Percentiles rank a stretch among this genome's conserved stretches.
Conservation (phyloP, 2,113 vertebrate species). For the Tachysurus fulvidraco region DNA sequence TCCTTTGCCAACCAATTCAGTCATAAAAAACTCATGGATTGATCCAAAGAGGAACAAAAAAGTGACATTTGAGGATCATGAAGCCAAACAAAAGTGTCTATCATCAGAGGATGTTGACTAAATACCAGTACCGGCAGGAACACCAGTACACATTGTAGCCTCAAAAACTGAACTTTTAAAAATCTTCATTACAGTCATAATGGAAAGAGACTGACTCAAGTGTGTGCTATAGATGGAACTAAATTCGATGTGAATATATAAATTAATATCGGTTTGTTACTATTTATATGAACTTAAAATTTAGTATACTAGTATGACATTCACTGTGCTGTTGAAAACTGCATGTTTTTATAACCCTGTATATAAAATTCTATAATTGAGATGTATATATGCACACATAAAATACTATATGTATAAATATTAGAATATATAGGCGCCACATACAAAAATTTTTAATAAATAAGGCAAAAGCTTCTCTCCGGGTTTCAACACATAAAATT, state of each 20-base stretch:
- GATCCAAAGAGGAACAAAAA: conserved; percentile 90
- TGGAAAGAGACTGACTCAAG: conserved; percentile 68
- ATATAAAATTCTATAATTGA: conserved; percentile 71
- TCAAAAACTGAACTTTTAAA: conserved; percentile 45
- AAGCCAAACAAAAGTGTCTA: conserved; percentile 88
- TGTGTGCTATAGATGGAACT: conserved; percentile 39
- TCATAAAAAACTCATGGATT: conserved; percentile 95
- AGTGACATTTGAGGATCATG: conserved; percentile 85
- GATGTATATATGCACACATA: conserved; percentile 65
- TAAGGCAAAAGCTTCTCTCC: conserved; percentile 50
- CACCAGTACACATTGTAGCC: conserved; percentile 13
- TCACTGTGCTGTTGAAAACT: conserved; percentile 56
- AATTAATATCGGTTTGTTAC: conserved; percentile 73
- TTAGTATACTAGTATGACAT: conserved; percentile 68
- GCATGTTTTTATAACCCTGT: conserved; percentile 69
- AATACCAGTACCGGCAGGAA: conserved; percentile 16
- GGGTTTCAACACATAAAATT: conserved; percentile 11
- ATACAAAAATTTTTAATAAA: conserved; percentile 75
- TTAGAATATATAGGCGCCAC: conserved; percentile 52
- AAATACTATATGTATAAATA: conserved; percentile 58
- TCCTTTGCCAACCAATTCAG: conserved; percentile 85
- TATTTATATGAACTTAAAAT: conserved; percentile 73
- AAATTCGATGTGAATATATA: conserved; percentile 63
- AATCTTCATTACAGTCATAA: conserved; percentile 56
- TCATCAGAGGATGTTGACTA: conserved; percentile 74